A percentile compares a stretch with the other conserved stretches of the same genome.
phyloP scores from a whole-genome alignment of 2,797 vertebrate species.

The Microcaecilia unicolor region DNA sequence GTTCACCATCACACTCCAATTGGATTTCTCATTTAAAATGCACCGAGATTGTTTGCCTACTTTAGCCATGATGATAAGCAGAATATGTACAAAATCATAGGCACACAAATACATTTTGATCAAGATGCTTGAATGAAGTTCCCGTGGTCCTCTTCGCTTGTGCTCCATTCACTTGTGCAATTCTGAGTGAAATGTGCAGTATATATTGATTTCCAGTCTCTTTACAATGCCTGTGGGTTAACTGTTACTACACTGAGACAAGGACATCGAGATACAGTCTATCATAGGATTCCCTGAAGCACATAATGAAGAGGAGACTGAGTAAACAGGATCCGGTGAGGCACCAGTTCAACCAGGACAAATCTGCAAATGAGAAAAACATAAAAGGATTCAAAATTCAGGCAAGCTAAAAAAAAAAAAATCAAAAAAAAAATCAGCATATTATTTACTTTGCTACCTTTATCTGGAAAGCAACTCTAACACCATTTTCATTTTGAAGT shows the following conservation, averaged over 20 bases:
- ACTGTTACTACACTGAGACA: conserved; percentile 69
- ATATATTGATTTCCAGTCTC: conserved; percentile 29
- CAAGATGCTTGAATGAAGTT: neutral
- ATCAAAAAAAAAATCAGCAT: neutral
- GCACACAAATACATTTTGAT: too few species aligned
- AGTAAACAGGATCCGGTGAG: conserved; percentile 88
- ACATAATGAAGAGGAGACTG: conserved; percentile 85
- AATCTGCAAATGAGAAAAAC: conserved; percentile 60
- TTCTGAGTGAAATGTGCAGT: conserved; percentile 43
- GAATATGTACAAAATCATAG: too few species aligned
- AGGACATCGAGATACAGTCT: conserved; percentile 95
- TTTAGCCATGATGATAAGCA: too few species aligned
- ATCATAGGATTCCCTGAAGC: conserved; percentile 95
- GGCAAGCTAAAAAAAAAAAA: neutral
- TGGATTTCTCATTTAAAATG: too few species aligned
- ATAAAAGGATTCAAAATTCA: neutral
- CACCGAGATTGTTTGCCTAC: too few species aligned
- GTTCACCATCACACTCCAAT: too few species aligned
- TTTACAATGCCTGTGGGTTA: conserved; percentile 11
- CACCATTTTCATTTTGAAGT: too few species aligned
- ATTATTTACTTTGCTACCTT: neutral
- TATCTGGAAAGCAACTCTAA: conserved; percentile 9
- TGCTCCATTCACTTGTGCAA: conserved; percentile 50
- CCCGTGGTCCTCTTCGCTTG: conserved; percentile 14
- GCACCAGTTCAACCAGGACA: conserved; percentile 97